Conservation (phyloP, 2,888 invertebrate genomes). For the Buathra laborator region DNA sequence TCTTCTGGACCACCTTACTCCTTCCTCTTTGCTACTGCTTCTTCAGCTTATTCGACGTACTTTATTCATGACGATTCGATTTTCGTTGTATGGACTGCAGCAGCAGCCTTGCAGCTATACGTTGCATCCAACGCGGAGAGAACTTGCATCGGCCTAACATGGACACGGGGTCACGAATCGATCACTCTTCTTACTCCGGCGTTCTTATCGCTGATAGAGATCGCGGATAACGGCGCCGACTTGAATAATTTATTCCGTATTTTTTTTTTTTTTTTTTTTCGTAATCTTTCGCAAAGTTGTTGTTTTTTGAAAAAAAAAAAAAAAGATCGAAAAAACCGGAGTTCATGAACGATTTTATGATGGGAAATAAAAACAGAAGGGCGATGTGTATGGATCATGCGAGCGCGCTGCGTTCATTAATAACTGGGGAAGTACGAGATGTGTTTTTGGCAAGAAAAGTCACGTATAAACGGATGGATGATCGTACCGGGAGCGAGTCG, state of each 20-base stretch:
- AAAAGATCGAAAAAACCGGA: neutral
- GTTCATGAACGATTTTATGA: slow-evolving; percentile 46
- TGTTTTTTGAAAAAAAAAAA: neutral
- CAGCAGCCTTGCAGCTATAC: neutral
- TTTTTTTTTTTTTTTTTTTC: slow-evolving; percentile 27
- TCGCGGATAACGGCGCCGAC: neutral
- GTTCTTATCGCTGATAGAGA: slow-evolving; percentile 7
- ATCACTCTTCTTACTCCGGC: slow-evolving; percentile 31
- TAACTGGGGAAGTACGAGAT: slow-evolving; percentile 77
- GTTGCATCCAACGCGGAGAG: neutral
- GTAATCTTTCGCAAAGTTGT: neutral
- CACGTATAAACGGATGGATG: slow-evolving; percentile 81
- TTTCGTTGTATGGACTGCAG: slow-evolving; percentile 54
- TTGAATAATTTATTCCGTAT: neutral
- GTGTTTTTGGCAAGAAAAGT: slow-evolving; percentile 81
- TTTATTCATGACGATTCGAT: slow-evolving; percentile 68
- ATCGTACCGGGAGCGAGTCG: slow-evolving; percentile 69
- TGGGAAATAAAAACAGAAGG: slow-evolving; percentile 29
- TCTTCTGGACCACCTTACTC: slow-evolving; percentile 44
- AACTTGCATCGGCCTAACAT: slow-evolving; percentile 25
- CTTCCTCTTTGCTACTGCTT: slow-evolving; percentile 25
- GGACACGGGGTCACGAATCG: slow-evolving; percentile 53
- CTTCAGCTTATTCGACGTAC: slow-evolving; percentile 62
- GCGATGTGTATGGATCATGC: slow-evolving; percentile 48
- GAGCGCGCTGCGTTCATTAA: slow-evolving; percentile 77